Evolutionary conservation across 2,888 invertebrate genomes (phyloP), one percentile per base, ranked within the genome.

Genomic region (Phengaris arion): DNA sequence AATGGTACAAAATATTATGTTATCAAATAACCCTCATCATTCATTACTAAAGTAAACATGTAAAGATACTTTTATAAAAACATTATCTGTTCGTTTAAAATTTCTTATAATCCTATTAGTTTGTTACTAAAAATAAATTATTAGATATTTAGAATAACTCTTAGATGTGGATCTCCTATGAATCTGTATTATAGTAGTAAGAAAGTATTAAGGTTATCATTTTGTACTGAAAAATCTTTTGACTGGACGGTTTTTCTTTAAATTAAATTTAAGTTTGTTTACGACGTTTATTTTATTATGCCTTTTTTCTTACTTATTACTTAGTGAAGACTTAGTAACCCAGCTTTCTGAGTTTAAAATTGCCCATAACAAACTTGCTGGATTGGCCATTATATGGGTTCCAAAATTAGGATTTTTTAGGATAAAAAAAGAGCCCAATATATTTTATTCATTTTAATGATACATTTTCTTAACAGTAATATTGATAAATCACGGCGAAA

Each of bases 381-480:
- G 35, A 35, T 7, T 57, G 57, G 7, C 8, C 15, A 57, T 76
- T 74, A 64, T 46, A 59, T 74, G 68, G n/a, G 68, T 68, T 76
- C 6, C n/a, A 68, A 48, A 35, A 35, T 35, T 48, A 48, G 8
- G 48, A 8, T 48, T 48, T 48, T 46, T 48, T 48, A 48, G 8
- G 48, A 7, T 75, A 73, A 52, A 69, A 51, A 9, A 74, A 15
- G 59, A 68, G 10, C 22, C 48, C 46, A 22, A 6, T 12, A 10
- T 72, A 45, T 72, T 74, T 64, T 46, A 22, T 55, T 35, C 48
- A 68, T 46, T 76, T 76, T 52, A 68, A 46, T 76, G 54, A 52
- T 57, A 76, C 52, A 74, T 57, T 45, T 74, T 22, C 22, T 52
- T 12, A 52, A 35, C 72, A 72, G 22, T 51, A 70, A 70, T 70